A percentile compares a stretch with the other conserved stretches of the same genome.
Conservation (phyloP, 2,113 vertebrate genomes). For the Ptilonorhynchus violaceus region DNA sequence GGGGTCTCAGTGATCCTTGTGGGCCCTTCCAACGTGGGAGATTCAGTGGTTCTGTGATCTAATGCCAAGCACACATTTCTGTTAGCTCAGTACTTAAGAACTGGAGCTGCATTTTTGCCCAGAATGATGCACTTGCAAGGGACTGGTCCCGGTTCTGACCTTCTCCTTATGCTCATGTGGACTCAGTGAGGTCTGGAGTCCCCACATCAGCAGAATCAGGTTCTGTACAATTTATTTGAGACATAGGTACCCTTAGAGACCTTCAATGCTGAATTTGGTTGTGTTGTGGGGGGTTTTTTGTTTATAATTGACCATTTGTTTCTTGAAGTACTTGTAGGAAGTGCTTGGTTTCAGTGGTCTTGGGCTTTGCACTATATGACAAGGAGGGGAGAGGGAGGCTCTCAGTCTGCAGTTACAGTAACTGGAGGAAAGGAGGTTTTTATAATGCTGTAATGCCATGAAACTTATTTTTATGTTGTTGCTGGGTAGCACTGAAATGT, state of each 20-base stretch:
- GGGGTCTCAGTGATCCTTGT: background rate
- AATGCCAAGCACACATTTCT: background rate
- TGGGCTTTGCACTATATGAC: background rate
- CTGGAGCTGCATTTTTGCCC: background rate
- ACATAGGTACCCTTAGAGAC: background rate
- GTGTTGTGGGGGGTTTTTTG: background rate
- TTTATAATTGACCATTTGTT: background rate
- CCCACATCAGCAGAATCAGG: background rate
- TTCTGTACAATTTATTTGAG: background rate
- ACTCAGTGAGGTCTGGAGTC: background rate
- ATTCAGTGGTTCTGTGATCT: background rate
- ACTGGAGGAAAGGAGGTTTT: background rate
- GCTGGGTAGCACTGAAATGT: background rate
- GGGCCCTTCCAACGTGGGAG: background rate
- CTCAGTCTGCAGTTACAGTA: background rate
- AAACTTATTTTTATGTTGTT: background rate
- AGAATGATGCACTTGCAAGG: too few species aligned
- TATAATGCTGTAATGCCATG: background rate
- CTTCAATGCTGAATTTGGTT: background rate
- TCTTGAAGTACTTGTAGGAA: background rate
- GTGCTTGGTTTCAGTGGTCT: background rate
- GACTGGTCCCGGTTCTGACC: background rate
- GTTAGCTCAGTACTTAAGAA: background rate
- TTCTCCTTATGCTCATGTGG: accelerated
- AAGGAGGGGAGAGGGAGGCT: background rate